Evolutionary conservation across 2,797 vertebrate genomes (phyloP), one percentile per base, ranked within the genome.

Genomic region (Lophotriccus pileatus): DNA sequence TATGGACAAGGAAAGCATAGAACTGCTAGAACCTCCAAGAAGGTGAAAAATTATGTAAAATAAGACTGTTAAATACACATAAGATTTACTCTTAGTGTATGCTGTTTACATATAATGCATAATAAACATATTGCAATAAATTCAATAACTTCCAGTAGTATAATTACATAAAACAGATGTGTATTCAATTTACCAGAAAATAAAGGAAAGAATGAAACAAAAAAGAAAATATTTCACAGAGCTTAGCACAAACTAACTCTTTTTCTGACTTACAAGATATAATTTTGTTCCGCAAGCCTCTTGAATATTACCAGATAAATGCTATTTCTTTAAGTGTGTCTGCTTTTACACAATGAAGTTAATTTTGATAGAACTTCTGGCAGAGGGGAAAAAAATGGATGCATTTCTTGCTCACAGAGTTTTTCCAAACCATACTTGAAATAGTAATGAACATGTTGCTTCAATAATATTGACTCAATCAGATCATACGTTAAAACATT

Each of bases 401-500:
- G 12, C 34, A 60, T 27, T 58, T 87, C 34, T 73, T 88, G 52
- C 30, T 41, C 49, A 47, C 46, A 47, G 18, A 91, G 15, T 21
- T 81, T 70, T 94, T 91, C 58, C 69, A 92, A 97, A 90, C 41
- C 69, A 77, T 78, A 60, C 95, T 94, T 96, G 96, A 96, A 97
- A 97, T 89, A 96, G 92, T 96, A 97, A 98, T 96, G 97, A 98
- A 90, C 79, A 94, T 96, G 94, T 98, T 97, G 94, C 90, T 97
- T 95, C 96, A 97, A 94, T 97, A 97, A 96, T 98, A 98, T 98
- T 97, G 98, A 98, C 97, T 98, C 97, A 96, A 97, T 98, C 95
- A 98, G 97, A 98, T 98, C 98, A 98, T 98, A 98, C 93, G 97
- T 93, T 95, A 95, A 98, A 97, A 97, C 97, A 97, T 97, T 98